These are phyloP conservation scores for Hippolais icterina DNA, from an alignment of 2,113 vertebrate genomes.

Conservation along the genomic window DNA sequence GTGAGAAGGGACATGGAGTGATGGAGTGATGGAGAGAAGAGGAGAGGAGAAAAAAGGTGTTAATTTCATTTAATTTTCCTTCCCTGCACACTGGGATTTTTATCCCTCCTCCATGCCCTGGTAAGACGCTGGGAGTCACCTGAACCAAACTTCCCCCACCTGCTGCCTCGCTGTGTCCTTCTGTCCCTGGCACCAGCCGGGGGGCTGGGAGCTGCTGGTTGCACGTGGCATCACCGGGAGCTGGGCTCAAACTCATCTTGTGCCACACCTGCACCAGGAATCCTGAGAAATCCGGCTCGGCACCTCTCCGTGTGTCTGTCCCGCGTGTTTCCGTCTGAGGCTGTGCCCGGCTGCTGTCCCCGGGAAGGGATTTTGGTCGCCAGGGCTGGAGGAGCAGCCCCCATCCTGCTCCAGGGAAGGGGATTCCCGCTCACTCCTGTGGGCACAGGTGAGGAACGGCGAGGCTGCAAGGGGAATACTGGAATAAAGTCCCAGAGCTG, in stretches of 20 bases:
- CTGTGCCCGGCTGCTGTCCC: neutral
- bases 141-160: neutral
- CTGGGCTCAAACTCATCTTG: neutral
- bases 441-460: neutral
- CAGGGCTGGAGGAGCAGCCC: neutral
- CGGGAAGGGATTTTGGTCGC: neutral
- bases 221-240: neutral
- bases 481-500: fast-evolving
- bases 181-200: neutral
- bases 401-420: fast-evolving
- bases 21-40: neutral
- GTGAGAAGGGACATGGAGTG: neutral
- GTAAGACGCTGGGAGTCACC: neutral
- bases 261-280: neutral
- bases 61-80: neutral
- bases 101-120: neutral
- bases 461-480: neutral
- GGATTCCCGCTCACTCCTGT: fast-evolving
- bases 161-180: fast-evolving
- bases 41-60: neutral
- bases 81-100: neutral
- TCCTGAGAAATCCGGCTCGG: neutral
- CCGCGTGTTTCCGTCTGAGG: fast-evolving
- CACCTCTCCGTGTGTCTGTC: fast-evolving
- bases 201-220: neutral